Evolutionary conservation across 37 sponge, comb jelly and placozoan species (phyloP), one percentile per base, ranked within the genome.

Genomic region (Lycopodina hypogea): DNA sequence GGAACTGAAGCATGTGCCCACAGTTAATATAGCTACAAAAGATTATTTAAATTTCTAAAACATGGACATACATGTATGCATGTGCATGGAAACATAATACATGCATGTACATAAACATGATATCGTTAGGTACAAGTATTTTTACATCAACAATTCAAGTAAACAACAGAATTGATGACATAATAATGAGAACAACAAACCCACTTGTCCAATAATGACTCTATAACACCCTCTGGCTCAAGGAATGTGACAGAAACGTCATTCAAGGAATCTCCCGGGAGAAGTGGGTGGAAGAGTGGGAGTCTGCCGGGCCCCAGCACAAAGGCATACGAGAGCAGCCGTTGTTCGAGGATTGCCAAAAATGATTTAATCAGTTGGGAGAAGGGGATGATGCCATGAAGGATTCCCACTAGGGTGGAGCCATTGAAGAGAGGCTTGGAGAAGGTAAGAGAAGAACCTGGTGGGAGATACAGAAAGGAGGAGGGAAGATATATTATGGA

Each of bases 361-460:
- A 74, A 18, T 22, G 28, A 35, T 28, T 12, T 28, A 14, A 82
- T 40, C 11, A 82, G 75, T 28, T 18, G 68, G 61, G 62, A 42
- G 66, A 74, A 82, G 34, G 75, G 83, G 19, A 82, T 6, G 33
- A 30, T 4, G 57, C 75, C 83, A 74, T 66, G 74, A 41, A 74
- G 48, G 3, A 82, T 57, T 33, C 83, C 83, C 11, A 65, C 12
- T 2, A 82, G 22, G 0, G 30, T n/a, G 6, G 81, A 26, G 1
- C 63, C 72, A 61, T 81, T 72, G 67, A 51, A 32, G 52, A 51
- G 1, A 22, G 67, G 51, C 7, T 65, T 50, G 11, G 78, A 48
- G 67, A 78, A 37, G 8, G 67, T 51, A 35, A 78, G 28, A 1
- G 56, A 59, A 37, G 29, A 17, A 26, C 39, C 76, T 76, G 62